phyloP scores from a whole-genome alignment of 2,113 vertebrate species.

The Eidolon helvum region DNA sequence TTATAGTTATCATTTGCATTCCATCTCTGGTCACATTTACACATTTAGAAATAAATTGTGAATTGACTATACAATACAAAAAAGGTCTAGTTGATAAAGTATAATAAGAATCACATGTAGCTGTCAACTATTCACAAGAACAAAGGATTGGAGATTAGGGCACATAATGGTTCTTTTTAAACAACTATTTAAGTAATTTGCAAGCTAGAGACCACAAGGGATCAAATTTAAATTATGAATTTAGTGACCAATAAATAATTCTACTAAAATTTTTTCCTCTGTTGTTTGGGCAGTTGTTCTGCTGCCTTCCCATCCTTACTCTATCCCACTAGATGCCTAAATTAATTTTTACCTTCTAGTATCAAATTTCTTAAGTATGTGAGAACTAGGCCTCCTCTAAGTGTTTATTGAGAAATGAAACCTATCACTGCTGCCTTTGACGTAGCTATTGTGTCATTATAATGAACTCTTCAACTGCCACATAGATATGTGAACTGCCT shows the following conservation, averaged over 20 bases:
- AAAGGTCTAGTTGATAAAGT: background rate
- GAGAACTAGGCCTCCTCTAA: background rate
- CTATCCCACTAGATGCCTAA: background rate
- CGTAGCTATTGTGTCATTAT: background rate
- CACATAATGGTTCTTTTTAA: background rate
- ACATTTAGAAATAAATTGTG: background rate
- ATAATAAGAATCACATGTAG: background rate
- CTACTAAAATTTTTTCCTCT: background rate
- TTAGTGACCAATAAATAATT: background rate
- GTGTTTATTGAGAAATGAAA: background rate
- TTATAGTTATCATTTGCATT: background rate
- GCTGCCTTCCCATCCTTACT: background rate
- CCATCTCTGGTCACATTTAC: background rate
- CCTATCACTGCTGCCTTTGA: background rate
- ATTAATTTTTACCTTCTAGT: background rate
- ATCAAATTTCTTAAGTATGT: background rate
- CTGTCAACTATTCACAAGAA: background rate
- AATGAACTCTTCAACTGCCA: background rate
- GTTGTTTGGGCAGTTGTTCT: background rate
- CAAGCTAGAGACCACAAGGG: background rate
- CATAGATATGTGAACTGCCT: background rate
- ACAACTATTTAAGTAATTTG: background rate
- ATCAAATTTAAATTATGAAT: background rate
- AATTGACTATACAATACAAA: background rate
- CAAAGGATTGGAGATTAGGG: background rate